Percentiles rank a stretch among this genome's conserved stretches.
phyloP scores from a whole-genome alignment of 2,888 invertebrate genomes.

The Callyntrura guangdongensis region DNA sequence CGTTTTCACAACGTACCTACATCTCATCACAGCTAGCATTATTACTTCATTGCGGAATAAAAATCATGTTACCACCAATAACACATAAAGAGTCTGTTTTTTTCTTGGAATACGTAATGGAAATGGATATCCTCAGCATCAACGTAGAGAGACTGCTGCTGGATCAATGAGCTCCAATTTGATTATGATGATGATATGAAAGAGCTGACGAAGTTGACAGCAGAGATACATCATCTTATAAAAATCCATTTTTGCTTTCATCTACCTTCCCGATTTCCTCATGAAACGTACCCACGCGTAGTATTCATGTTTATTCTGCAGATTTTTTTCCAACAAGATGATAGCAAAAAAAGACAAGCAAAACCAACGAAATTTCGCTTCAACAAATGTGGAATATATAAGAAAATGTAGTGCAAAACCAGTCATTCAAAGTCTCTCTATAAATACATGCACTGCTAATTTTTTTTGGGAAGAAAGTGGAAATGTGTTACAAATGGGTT shows the following conservation, averaged over 20 bases:
- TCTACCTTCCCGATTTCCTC: background rate
- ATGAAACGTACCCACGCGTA: background rate
- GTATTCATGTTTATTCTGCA: constrained; percentile 6
- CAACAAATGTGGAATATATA: background rate
- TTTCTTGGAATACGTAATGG: background rate
- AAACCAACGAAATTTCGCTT: no score
- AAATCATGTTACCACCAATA: background rate
- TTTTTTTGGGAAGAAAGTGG: background rate
- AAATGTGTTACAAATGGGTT: background rate
- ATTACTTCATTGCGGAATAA: constrained; percentile 3
- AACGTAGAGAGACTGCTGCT: constrained; percentile 10
- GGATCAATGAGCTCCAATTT: constrained; percentile 67
- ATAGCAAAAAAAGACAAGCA: no score
- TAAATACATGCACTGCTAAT: background rate
- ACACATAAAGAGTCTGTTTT: constrained; percentile 1
- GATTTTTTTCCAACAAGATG: background rate
- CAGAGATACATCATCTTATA: constrained; percentile 50
- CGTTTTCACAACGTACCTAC: no score
- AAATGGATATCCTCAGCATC: background rate
- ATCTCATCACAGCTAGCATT: background rate
- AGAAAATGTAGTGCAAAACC: background rate
- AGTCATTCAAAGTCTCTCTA: background rate
- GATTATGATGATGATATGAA: constrained; percentile 65
- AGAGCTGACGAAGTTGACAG: constrained; percentile 60
- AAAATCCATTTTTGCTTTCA: background rate